Conservation (phyloP, 2,888 invertebrate genomes). For the Timandra comae region DNA sequence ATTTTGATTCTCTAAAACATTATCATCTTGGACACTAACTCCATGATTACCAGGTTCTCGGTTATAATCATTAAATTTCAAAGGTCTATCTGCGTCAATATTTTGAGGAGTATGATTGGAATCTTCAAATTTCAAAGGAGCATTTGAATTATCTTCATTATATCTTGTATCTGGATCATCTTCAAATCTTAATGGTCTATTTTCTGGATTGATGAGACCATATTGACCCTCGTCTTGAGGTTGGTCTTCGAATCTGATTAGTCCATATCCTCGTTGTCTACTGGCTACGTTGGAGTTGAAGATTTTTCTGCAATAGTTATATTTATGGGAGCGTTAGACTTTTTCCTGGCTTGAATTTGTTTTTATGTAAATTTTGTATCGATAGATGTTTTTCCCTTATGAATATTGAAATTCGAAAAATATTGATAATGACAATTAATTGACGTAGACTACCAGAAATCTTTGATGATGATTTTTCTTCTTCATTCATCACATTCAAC, state of each 20-base stretch:
- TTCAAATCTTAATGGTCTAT: not conserved
- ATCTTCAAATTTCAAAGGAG: slow-evolving; percentile 15
- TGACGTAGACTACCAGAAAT: too few species aligned
- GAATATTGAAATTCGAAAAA: too few species aligned
- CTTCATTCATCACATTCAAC: too few species aligned
- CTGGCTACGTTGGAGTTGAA: slow-evolving; percentile 20
- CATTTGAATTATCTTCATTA: not conserved
- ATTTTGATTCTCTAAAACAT: slow-evolving; percentile 17
- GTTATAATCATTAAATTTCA: slow-evolving; percentile 32
- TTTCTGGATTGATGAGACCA: not conserved
- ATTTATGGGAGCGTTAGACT: too few species aligned
- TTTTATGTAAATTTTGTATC: too few species aligned
- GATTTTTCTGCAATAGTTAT: slow-evolving; percentile 29
- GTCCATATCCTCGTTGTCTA: slow-evolving; percentile 20
- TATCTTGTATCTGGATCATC: too few species aligned
- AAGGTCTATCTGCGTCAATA: slow-evolving; percentile 7
- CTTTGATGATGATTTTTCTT: too few species aligned
- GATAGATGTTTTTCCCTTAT: too few species aligned
- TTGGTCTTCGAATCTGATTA: slow-evolving; percentile 22
- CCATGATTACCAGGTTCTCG: slow-evolving; percentile 3
- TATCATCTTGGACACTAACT: slow-evolving; percentile 23
- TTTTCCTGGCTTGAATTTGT: too few species aligned
- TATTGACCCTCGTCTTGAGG: slow-evolving; percentile 1
- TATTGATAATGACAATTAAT: too few species aligned
- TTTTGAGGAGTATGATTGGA: slow-evolving; percentile 5